These are phyloP conservation scores for Agrenia bidenticulata DNA, from an alignment of 2,888 invertebrate genomes.

Conservation along the genomic window DNA sequence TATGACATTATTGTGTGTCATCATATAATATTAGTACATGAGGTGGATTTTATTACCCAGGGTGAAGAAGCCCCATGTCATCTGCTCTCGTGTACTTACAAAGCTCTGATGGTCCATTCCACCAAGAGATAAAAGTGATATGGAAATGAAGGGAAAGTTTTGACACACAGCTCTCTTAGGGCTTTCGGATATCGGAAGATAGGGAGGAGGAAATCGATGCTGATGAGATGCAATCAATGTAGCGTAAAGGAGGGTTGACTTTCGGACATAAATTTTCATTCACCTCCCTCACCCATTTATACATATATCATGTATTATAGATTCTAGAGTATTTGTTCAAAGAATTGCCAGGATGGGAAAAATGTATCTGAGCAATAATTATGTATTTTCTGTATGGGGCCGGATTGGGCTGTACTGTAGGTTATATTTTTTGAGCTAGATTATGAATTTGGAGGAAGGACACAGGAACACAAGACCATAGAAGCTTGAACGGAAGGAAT, in stretches of 20 bases:
- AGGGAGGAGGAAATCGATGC: slow-evolving; percentile 25
- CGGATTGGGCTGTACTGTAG: background rate
- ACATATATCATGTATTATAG: too few species aligned
- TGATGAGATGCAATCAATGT: slow-evolving; percentile 30
- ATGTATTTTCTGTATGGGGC: background rate
- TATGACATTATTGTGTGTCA: too few species aligned
- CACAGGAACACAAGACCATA: too few species aligned
- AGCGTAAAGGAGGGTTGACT: slow-evolving; percentile 30
- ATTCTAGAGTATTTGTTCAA: too few species aligned
- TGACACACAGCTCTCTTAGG: too few species aligned
- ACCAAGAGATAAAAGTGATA: background rate
- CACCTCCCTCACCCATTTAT: too few species aligned
- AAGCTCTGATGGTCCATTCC: background rate
- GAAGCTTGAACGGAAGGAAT: too few species aligned
- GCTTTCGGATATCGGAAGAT: background rate
- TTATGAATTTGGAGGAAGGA: too few species aligned
- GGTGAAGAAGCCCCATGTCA: too few species aligned
- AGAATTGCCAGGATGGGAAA: background rate
- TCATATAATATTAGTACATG: too few species aligned
- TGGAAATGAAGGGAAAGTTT: slow-evolving; percentile 3
- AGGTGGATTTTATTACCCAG: too few species aligned
- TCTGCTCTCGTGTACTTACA: too few species aligned
- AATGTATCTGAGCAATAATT: slow-evolving; percentile 1
- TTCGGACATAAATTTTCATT: slow-evolving; percentile 27
- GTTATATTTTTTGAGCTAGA: slow-evolving; percentile 16